Evolutionary conservation across 2,888 invertebrate species (phyloP).

Genomic region (Diplazon laetatorius): DNA sequence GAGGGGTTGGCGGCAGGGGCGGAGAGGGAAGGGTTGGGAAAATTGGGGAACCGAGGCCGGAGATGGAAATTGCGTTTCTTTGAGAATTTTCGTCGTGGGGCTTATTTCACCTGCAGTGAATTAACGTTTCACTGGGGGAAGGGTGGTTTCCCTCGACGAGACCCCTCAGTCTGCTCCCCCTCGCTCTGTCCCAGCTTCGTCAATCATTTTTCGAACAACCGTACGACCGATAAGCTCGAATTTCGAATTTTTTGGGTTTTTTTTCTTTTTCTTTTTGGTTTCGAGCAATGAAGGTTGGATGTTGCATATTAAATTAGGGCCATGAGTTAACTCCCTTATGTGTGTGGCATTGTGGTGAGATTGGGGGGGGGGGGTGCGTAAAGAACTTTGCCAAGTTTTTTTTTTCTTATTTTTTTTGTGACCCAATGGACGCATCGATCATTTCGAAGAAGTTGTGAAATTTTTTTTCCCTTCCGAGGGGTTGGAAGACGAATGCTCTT

Average conservation of each 20-base stretch:
- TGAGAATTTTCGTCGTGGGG: slow-evolving; percentile 64
- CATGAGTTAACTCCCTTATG: no score
- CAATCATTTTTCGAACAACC: slow-evolving; percentile 61
- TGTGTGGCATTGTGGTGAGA: slow-evolving; percentile 51
- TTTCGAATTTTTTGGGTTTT: no score
- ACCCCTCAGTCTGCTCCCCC: no score
- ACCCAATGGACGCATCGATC: slow-evolving; percentile 56
- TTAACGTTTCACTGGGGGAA: slow-evolving; percentile 75
- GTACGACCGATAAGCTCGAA: no score
- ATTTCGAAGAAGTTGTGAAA: slow-evolving; percentile 60
- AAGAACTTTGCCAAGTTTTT: slow-evolving; percentile 54
- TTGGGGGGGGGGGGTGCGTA: slow-evolving; percentile 56
- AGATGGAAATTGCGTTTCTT: slow-evolving; percentile 62
- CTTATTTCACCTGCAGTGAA: slow-evolving; percentile 75
- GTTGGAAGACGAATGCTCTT: slow-evolving; percentile 31
- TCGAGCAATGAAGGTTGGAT: no score
- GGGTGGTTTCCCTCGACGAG: slow-evolving; percentile 25
- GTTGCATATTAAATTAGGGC: no score
- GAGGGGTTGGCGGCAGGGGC: not conserved
- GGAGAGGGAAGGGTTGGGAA: no score
- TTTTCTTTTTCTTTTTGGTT: no score
- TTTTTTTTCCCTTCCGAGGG: slow-evolving; percentile 30
- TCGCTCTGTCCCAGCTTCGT: slow-evolving; percentile 15
- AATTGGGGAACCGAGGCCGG: slow-evolving; percentile 27
- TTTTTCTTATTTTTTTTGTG: no score